A percentile compares a stretch with the other conserved stretches of the same genome.
These are phyloP conservation scores for Cotesia typhae DNA, from an alignment of 1,140 invertebrate genomes.

Conservation along the genomic window DNA sequence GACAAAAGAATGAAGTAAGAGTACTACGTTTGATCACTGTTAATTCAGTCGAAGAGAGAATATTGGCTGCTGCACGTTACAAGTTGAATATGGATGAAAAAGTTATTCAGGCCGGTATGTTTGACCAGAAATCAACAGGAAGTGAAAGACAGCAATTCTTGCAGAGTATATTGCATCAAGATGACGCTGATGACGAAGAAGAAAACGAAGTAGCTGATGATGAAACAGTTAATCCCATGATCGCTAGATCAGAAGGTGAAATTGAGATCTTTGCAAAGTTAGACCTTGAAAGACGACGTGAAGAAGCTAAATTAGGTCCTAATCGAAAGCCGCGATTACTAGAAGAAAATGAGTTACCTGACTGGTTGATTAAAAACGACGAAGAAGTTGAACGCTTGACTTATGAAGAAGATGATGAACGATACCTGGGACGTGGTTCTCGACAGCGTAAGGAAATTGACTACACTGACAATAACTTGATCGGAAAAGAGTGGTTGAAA, in stretches of 20 bases:
- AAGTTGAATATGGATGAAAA: constrained; percentile 99
- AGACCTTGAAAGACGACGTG: constrained; percentile 89
- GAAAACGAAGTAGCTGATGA: constrained; percentile 99
- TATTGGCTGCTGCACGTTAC: constrained; percentile 91
- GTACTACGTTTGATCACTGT: constrained; percentile 97
- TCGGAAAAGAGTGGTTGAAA: constrained; percentile 97
- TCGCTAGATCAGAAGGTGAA: constrained; percentile 93
- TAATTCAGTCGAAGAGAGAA: constrained; percentile 98
- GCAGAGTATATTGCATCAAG: constrained; percentile 92
- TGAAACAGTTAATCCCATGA: constrained; percentile 99
- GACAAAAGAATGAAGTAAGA: constrained; percentile 98
- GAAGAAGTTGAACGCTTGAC: constrained; percentile 87
- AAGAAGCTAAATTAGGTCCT: constrained; percentile 79
- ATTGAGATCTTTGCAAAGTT: constrained; percentile 94
- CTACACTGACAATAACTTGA: constrained; percentile 90
- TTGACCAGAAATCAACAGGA: constrained; percentile 98
- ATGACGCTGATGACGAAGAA: constrained; percentile 94
- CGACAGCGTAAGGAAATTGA: constrained; percentile 98
- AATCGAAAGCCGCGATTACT: constrained; percentile 86
- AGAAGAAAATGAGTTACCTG: constrained; percentile 92
- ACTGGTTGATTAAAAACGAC: constrained; percentile 94
- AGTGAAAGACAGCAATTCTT: constrained; percentile 94
- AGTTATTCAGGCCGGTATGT: constrained; percentile 99
- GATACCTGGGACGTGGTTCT: constrained; percentile 87
- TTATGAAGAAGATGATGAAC: constrained; percentile 84